Evolutionary conservation across 2,888 invertebrate genomes (phyloP), one percentile per base, ranked within the genome.

Genomic region (Anorthoa munda): DNA sequence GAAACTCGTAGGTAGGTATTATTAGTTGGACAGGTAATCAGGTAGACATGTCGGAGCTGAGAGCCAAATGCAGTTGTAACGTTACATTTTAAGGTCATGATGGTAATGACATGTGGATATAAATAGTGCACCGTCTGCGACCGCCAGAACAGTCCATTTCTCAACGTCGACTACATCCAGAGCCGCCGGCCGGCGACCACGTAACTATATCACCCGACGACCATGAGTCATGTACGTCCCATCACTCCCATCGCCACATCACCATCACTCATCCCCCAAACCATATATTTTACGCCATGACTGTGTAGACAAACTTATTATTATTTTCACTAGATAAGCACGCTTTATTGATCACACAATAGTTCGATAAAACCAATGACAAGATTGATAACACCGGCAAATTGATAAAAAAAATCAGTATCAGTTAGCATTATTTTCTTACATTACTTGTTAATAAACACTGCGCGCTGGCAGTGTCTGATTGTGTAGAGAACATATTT

Each of bases 341-440:
- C 85, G 83, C 86, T 90, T 86, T 92, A 94, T 94, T 94, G 94
- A 93, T 94, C 92, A 92, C 89, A 90, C 90, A 92, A 92, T 91
- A 87, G 88, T 83, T 85, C 72, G 95, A 95, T 95, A 95, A 94
- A 90, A 88, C 83, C 78, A 85, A 86, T 90, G 90, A 92, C 92
- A 92, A 92, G 89, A 92, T 88, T 90, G 94, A 95, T 95, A 95
- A 93, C 85, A 88, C 84, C 85, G 79, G 84, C 82, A 90, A 92
- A 92, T 93, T 93, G 94, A 95, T 95, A 94, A 94, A 91, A 91
- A 83, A 86, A 86, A 83, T 79, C 87, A 75, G 80, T 87, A 86
- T 87, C 85, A 81, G 75, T 82, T 81, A 69, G 75, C 76, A 81
- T 85, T 86, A 86, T 82, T 83, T 86, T 86, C 88, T 86, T 89